Evolutionary conservation across 1,140 invertebrate genomes (phyloP).

Genomic region (Hyphantria cunea): DNA sequence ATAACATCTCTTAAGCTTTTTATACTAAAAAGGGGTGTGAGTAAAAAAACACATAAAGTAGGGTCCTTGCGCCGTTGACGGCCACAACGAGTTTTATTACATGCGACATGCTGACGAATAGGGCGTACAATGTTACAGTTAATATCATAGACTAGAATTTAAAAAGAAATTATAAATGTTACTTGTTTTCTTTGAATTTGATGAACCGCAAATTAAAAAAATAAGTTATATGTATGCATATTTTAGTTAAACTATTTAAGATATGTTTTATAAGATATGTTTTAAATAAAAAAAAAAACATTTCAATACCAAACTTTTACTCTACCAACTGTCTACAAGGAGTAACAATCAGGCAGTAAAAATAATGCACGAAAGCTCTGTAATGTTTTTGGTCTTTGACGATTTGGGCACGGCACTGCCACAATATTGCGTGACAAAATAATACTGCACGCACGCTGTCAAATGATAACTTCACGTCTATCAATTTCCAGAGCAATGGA

Average conservation of each 20-base stretch:
- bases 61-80: constrained; percentile 63
- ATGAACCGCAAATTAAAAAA: too few relatives aligned
- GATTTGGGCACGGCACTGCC: constrained; percentile 50
- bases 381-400: constrained; percentile 50
- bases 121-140: constrained; percentile 43
- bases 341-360: too few relatives aligned
- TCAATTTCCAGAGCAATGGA: constrained; percentile 76
- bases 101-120: constrained; percentile 65
- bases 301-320: too few relatives aligned
- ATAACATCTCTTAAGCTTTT: constrained; percentile 56
- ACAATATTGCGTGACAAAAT: constrained; percentile 69
- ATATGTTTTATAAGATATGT: too few relatives aligned
- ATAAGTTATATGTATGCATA: too few relatives aligned
- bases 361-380: constrained; percentile 12
- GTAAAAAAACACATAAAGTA: constrained; percentile 56
- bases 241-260: too few relatives aligned
- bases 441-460: constrained; percentile 72
- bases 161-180: too few relatives aligned
- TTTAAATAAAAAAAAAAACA: too few relatives aligned
- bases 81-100: constrained; percentile 65
- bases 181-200: too few relatives aligned
- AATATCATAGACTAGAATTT: constrained; percentile 41
- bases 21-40: constrained; percentile 60
- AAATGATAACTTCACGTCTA: constrained; percentile 79
- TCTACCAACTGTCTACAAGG: too few relatives aligned